Percentiles rank a stretch among this genome's conserved stretches.
phyloP scores from a whole-genome alignment of 1,140 invertebrate genomes.

The Musca domestica region DNA sequence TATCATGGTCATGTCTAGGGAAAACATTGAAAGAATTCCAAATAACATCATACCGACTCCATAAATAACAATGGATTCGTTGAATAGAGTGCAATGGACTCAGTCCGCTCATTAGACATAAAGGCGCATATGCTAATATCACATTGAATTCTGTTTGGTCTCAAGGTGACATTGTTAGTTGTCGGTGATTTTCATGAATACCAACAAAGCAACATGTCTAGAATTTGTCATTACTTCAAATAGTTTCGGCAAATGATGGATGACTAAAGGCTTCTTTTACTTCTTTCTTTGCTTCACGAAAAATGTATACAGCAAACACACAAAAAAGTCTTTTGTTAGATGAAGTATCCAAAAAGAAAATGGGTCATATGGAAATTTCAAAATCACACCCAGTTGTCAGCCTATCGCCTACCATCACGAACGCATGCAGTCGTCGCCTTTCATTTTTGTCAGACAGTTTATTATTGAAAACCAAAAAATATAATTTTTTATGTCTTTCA shows the following conservation, averaged over 20 bases:
- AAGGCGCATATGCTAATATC: conserved; percentile 15
- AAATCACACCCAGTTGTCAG: conserved; percentile 16
- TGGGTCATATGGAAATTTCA: conserved; percentile 13
- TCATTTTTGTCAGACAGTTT: conserved; percentile 1
- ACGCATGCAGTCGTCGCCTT: too few species aligned
- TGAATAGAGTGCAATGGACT: too few species aligned
- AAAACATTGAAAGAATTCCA: conserved; percentile 6
- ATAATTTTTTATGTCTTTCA: too few species aligned
- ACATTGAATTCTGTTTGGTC: background rate
- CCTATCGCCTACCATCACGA: background rate
- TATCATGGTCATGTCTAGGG: too few species aligned
- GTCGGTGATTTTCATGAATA: too few species aligned
- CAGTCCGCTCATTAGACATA: background rate
- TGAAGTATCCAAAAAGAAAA: background rate
- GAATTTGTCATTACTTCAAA: conserved; percentile 11
- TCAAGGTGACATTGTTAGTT: too few species aligned
- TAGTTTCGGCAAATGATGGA: background rate
- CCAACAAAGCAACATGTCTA: background rate
- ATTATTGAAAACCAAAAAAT: background rate
- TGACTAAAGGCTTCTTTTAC: conserved; percentile 1
- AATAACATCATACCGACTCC: background rate
- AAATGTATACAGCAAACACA: too few species aligned
- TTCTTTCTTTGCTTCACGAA: too few species aligned
- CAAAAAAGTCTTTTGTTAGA: background rate
- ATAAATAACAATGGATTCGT: background rate